A percentile compares a stretch with the other conserved stretches of the same genome.
phyloP scores from a whole-genome alignment of 2,113 vertebrate genomes.

The Dromaius novaehollandiae region DNA sequence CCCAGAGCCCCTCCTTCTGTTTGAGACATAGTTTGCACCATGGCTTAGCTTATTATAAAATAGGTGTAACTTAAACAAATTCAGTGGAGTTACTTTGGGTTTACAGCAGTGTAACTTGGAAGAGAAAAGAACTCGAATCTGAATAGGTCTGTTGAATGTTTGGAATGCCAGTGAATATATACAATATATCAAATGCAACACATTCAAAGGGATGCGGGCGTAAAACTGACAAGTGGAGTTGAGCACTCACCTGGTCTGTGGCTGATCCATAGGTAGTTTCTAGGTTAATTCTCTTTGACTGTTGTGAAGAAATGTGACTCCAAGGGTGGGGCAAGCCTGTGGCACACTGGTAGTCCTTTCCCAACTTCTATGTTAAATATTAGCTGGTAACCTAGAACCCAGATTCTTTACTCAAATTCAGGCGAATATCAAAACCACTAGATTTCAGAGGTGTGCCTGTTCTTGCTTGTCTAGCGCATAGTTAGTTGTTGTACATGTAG shows the following conservation, averaged over 20 bases:
- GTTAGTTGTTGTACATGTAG: fast-evolving
- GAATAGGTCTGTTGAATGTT: background rate
- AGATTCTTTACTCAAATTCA: background rate
- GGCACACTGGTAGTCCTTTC: background rate
- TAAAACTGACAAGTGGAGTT: background rate
- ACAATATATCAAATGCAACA: background rate
- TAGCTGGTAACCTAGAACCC: background rate
- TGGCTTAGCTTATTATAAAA: background rate
- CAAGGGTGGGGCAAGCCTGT: background rate
- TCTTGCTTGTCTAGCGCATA: fast-evolving
- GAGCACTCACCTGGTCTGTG: background rate
- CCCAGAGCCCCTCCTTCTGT: background rate
- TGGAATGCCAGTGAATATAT: background rate
- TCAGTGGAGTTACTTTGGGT: background rate
- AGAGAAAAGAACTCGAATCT: background rate
- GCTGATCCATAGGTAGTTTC: background rate
- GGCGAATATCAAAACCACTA: background rate
- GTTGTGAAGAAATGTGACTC: background rate
- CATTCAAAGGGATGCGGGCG: background rate
- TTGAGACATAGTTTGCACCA: background rate
- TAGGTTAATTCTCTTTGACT: background rate
- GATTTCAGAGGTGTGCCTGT: background rate
- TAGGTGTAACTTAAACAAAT: background rate
- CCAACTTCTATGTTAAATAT: background rate
- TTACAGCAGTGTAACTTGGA: background rate